phyloP scores from a whole-genome alignment of 2,113 vertebrate genomes.

The Dolichallabes microphthalmus region DNA sequence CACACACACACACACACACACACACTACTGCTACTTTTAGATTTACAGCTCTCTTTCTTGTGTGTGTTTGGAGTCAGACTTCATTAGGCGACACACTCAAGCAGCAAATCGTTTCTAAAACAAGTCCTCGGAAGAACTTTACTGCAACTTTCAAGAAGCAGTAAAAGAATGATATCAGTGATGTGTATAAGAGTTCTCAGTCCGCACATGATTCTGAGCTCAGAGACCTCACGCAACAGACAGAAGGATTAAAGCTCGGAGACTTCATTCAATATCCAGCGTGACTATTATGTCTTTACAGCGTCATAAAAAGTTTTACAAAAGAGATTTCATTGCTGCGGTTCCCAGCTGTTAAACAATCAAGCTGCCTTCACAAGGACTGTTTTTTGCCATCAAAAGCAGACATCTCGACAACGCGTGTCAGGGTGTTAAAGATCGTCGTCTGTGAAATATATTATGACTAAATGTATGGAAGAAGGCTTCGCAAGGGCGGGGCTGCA shows the following conservation, averaged over 20 bases:
- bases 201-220: neutral
- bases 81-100: constrained; percentile 61
- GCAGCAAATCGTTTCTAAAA: constrained; percentile 58
- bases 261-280: neutral
- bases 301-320: neutral
- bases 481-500: neutral
- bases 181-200: neutral
- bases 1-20: too few relatives aligned
- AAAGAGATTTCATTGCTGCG: constrained; percentile 7
- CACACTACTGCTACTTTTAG: constrained; percentile 18
- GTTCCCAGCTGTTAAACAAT: neutral
- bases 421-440: neutral
- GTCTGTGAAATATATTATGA: neutral
- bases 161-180: neutral
- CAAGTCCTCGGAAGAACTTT: constrained; percentile 28
- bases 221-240: neutral
- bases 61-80: constrained; percentile 53
- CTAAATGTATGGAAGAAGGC: neutral
- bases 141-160: neutral
- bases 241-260: neutral
- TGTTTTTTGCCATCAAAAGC: neutral
- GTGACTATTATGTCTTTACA: neutral
- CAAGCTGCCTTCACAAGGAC: neutral
- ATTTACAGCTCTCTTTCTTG: constrained; percentile 16
- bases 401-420: neutral